Conservation (phyloP, 2,113 vertebrate genomes). For the Gopherus evgoodei region DNA sequence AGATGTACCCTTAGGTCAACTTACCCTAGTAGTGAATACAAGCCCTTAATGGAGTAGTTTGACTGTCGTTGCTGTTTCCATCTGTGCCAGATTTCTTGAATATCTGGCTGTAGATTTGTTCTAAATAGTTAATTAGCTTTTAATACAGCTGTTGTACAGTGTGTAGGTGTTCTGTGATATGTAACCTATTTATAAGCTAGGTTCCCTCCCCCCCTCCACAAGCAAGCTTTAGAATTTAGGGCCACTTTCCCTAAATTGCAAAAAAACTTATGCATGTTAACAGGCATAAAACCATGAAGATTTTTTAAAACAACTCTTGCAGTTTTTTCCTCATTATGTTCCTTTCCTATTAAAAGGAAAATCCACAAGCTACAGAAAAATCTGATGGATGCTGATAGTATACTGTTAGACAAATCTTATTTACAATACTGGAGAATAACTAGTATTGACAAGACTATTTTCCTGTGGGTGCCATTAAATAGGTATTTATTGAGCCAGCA, state of each 20-base stretch:
- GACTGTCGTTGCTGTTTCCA: not conserved
- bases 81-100: not conserved
- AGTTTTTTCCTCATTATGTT: accelerated
- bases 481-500: not conserved
- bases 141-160: not conserved
- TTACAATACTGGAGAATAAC: slow-evolving; percentile 5
- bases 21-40: no score
- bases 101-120: not conserved
- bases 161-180: not conserved
- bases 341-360: not conserved
- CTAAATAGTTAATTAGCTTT: not conserved
- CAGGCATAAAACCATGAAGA: not conserved
- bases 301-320: not conserved
- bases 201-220: no score
- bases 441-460: slow-evolving; percentile 31
- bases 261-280: not conserved
- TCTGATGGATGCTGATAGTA: not conserved
- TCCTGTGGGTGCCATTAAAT: slow-evolving; percentile 22
- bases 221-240: not conserved
- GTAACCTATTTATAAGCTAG: not conserved
- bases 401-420: slow-evolving; percentile 17
- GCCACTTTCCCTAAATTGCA: not conserved
- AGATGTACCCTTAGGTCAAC: no score
- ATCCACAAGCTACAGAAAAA: slow-evolving; percentile 5
- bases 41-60: not conserved